Evolutionary conservation across 2,113 vertebrate genomes (phyloP), one percentile per base, ranked within the genome.

Genomic region (Blennius ocellaris): DNA sequence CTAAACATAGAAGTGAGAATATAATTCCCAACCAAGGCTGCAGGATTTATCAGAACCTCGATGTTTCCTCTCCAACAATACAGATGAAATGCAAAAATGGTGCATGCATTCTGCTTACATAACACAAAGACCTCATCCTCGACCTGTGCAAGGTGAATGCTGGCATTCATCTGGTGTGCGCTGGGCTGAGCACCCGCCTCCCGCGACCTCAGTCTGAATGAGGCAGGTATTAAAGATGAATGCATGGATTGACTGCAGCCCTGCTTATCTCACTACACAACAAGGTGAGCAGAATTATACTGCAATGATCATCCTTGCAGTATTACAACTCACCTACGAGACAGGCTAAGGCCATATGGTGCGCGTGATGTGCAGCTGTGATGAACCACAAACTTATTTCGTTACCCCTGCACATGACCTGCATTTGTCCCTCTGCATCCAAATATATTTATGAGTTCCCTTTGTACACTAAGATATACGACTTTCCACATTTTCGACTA

Each of bases 1-100:
- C 47, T 76, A 69, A 67, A 78, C 63, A 72, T 52, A 78, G 59
- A 50, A n/a, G 47, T 30, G 50, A n/a, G 47, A 75, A 72, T 59
- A 21, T 14, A 41, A 36, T n/a, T 71, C 49, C 36, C 59, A 59
- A 62, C 60, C 59, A 65, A 48, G 14, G 51, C 56, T 48, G 51
- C 51, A 30, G 50, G 55, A 60, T 43, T 14, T 47, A 61, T 60
- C 44, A 76, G 36, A 57, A 40, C 44, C 59, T 40, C 0, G 21
- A 38, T 14, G 1, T 52, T 48, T n/a, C 39, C 56, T 15, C 37
- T 52, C 63, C 36, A 66, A 11, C 16, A 51, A 38, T 38, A 39
- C n/a, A 38, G 5, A 21, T 5, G 56, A 8, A 6, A 15, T 44
- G 17, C 17, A 16, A 47, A 55, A 16, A 47, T 14, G 45, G 11